Evolutionary conservation across 1,140 invertebrate genomes (phyloP), one percentile per base, ranked within the genome.

Genomic region (Stegodyphus dumicola): DNA sequence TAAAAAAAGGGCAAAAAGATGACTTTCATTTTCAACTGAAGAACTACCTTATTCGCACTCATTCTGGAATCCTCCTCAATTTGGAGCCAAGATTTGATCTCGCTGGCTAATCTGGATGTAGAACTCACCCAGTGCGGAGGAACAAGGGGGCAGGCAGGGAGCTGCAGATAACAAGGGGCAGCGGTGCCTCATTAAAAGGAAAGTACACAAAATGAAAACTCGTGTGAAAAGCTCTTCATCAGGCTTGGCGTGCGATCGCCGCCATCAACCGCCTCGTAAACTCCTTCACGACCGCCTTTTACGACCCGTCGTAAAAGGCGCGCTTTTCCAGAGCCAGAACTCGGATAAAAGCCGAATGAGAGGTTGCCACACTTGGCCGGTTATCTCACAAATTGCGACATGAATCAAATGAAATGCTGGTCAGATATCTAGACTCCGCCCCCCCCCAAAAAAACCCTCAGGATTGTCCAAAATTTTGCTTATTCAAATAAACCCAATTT

Each of bases 141-240:
- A 60, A 49, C 67, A n/a, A 51, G 67, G 15, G 78, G 67, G 67
- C 33, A 54, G 54, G 11, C n/a, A 15, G 9, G 56, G 9, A 60
- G 67, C n/a, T 52, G 69, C 77, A 77, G 81, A 77, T 86, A 86
- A 86, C 84, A 86, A 86, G 84, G 75, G 84, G 73, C 65, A 69
- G 71, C 65, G 53, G 6, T 7, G 75, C 53, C 84, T 86, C 84
- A 86, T 86, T 86, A 86, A 86, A 86, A 86, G 84, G 67, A 77
- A 78, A 78, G 84, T 86, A 86, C 84, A 86, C 84, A 86, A 86
- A 86, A 86, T 86, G 84, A 86, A 86, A 86, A 86, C 64, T 78
- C 84, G 84, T 86, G 84, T 78, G 84, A 86, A 86, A 78, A 78
- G 75, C 84, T 86, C 76, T 86, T 86, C 84, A 86, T 86, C 84